Evolutionary conservation across 2,113 vertebrate species (phyloP), one percentile per base, ranked within the genome.

Genomic region (Scortum barcoo): DNA sequence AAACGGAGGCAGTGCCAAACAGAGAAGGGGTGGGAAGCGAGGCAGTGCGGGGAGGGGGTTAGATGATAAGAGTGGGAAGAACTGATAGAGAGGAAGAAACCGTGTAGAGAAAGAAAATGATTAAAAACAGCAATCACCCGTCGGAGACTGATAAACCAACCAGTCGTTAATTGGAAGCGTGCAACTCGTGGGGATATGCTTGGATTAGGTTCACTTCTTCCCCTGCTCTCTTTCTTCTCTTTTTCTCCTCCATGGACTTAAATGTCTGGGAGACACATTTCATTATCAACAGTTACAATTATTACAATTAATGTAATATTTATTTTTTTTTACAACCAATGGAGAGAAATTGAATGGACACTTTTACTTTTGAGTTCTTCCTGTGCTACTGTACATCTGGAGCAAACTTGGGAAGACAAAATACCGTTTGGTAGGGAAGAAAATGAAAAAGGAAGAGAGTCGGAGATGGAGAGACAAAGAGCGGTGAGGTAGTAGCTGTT

Each of bases 101-200:
- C 73, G 80, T 85, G 89, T 86, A 83, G 91, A 87, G 80, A 83
- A 94, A 94, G 94, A 96, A 95, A 96, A 95, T 96, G 95, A 96
- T 97, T 97, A 96, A 95, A 96, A 97, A 96, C 95, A 95, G 95
- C 95, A 96, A 96, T 96, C 96, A 96, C 93, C 94, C 93, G 95
- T 95, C 93, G 86, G 88, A 95, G 95, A 91, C 95, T 91, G 95
- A 96, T 97, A 96, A 97, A 96, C 94, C 95, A 95, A 95, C 88
- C 92, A 94, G 92, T 94, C 91, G 92, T 96, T 97, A 96, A 97
- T 96, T 96, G 95, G 94, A 93, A 95, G 95, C 91, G 83, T 95
- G 95, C 95, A 95, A 94, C 92, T 93, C 82, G 76, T 94, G 93
- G 91, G 93, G 93, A 93, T 95, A 91, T 56, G 80, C 79, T 84